phyloP scores from a whole-genome alignment of 2,888 invertebrate genomes.

The Polydrusus pterygomalis region DNA sequence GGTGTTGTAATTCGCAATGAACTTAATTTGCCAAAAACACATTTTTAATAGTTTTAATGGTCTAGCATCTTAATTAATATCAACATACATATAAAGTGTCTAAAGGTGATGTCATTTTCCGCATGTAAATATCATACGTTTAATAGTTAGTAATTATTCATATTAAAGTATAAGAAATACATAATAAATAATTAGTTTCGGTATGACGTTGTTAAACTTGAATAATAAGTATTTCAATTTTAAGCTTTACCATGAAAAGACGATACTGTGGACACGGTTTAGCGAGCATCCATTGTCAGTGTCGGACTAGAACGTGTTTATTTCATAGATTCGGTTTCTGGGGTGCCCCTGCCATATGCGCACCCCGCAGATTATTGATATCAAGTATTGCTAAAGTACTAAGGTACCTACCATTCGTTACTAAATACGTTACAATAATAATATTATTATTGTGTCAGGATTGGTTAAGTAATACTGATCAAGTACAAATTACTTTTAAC shows the following conservation, averaged over 20 bases:
- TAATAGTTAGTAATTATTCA: constrained; percentile 8
- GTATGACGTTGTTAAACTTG: constrained; percentile 1
- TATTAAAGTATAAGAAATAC: background rate
- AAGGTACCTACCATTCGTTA: too few species aligned
- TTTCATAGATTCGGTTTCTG: too few species aligned
- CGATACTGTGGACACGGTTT: background rate
- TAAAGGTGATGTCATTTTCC: constrained; percentile 32
- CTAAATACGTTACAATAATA: too few species aligned
- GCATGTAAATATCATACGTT: constrained; percentile 19
- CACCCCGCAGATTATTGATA: too few species aligned
- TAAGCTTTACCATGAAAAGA: background rate
- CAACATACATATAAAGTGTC: background rate
- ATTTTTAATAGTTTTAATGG: background rate
- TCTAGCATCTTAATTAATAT: background rate
- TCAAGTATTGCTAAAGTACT: too few species aligned
- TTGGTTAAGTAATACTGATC: too few species aligned
- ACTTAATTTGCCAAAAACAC: background rate
- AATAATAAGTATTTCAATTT: background rate
- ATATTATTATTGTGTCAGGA: too few species aligned
- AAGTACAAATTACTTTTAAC: too few species aligned
- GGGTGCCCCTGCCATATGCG: too few species aligned
- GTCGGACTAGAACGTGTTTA: too few species aligned
- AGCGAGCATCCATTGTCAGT: background rate
- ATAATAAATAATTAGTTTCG: constrained; percentile 21
- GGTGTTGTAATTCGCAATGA: background rate